Evolutionary conservation across 2,797 vertebrate species (phyloP), one percentile per base, ranked within the genome.

Genomic region (Taeniopygia guttata): DNA sequence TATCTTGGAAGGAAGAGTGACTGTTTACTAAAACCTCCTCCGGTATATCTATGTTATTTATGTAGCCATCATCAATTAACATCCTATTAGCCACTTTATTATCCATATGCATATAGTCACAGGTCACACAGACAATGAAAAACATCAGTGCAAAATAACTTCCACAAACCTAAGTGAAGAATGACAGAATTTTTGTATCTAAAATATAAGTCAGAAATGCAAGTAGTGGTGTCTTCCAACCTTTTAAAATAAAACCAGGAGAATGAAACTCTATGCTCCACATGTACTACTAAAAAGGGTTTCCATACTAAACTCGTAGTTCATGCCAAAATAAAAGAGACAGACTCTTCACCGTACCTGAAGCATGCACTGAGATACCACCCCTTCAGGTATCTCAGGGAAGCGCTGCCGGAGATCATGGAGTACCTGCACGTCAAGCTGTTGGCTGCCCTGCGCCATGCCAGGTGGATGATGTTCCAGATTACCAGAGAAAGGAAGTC

Each of bases 321-420:
- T 56, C 25, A 36, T 32, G 42, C 15, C 42, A 49, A 59, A 43
- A 63, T 23, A 40, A 62, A 91, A 40, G 1, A 51, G 18, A 40
- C 2, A 26, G 45, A 56, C 7, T 55, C 16, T 78, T 89, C 32
- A 80, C 72, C 72, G 69, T 98, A 99, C 99, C 99, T 99, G 99
- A 97, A 99, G 98, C 98, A 99, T 99, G 97, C 98, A 99, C 94
- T 99, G 99, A 97, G 99, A 99, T n/a, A 99, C 99, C 80, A 99
- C 99, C 38, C 98, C 98, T 96, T 99, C 99, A 76, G 99, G 99
- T 97, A 99, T 99, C 98, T 99, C 99, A 66, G 99, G 99, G 96
- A 99, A 99, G 95, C 98, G 98, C 96, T 99, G 99, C 95, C 99
- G 99, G 94, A 99, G 99, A 97, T 99, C 99, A 97, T 99, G 99